phyloP scores from a whole-genome alignment of 2,888 invertebrate species.

The Idaea aversata region DNA sequence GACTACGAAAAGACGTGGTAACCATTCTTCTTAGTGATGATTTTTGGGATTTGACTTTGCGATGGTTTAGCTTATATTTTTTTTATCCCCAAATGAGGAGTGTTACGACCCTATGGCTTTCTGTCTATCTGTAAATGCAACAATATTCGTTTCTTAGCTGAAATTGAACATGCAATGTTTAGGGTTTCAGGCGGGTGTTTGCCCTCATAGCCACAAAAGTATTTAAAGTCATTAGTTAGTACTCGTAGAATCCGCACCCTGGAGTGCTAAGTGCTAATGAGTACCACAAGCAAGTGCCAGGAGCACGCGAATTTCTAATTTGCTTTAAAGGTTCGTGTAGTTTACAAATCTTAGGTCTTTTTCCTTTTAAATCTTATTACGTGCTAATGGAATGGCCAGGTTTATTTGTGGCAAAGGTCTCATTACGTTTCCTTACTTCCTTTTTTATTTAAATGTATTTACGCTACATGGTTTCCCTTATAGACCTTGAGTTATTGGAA shows the following conservation, averaged over 20 bases:
- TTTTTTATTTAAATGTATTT: no score
- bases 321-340: slow-evolving; percentile 20
- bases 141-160: no score
- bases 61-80: no score
- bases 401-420: neutral
- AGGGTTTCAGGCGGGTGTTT: neutral
- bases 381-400: neutral
- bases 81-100: no score
- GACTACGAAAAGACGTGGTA: neutral
- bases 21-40: neutral
- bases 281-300: slow-evolving; percentile 10
- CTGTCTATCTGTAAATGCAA: no score
- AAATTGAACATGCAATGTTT: neutral
- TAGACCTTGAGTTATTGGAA: neutral
- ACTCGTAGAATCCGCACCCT: neutral
- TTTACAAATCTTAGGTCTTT: slow-evolving; percentile 7
- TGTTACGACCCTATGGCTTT: no score
- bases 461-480: neutral
- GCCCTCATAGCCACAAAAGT: neutral
- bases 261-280: slow-evolving; percentile 17
- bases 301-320: slow-evolving; percentile 36
- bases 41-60: no score
- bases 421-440: neutral
- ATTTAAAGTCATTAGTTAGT: neutral
- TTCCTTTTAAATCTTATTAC: slow-evolving; percentile 1